Base-by-base conservation (phyloP, 1,140 invertebrate genomes). In the Drosophila novamexicana region DNA sequence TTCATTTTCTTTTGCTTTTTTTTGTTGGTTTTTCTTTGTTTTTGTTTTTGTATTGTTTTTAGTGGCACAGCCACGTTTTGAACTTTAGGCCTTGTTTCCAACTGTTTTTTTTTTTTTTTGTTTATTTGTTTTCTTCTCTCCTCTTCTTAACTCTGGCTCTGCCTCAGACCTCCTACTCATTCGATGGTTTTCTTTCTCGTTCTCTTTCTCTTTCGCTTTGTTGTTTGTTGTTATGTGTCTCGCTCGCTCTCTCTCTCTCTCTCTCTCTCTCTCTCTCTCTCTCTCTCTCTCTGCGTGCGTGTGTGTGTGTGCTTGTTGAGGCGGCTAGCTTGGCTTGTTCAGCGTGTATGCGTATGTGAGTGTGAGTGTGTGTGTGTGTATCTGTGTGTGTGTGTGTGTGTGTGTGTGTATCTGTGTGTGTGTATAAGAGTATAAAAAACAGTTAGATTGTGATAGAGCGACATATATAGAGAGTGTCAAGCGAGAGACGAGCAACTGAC, bases 1-100 rank as follows among this genome's bases (percentile, higher is more conserved):
- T 14, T 14, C n/a, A 29, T 29, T 29, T 42, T 63, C 39, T 53
- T 1, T 58, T 77, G 52, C 40, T 75, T 52, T 29, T 32, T 52
- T 49, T 49, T 22, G 9, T 49, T 29, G 22, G 50, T 53, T 47
- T 66, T 29, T 29, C 22, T 29, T 29, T 29, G 22, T 29, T 29
- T 77, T 56, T 29, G 58, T 49, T 78, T 52, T 29, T 32, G 32
- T 49, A 29, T 22, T 22, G 2, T 56, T 79, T 77, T 73, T 64
- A 45, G 84, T 84, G 84, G 84, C 84, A 83, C 84, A 89, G 84
- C 84, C 84, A 89, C 84, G 63, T 77, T 88, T 88, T 88, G 83
- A 88, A 88, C 83, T 88, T 79, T 75, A 82, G 83, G 83, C 83
- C 83, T 78, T 79, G 54, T 44, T 74, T 79, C 42, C 53, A 40